These are phyloP conservation scores for Cheilosia variabilis DNA, from an alignment of 2,888 invertebrate species.

Conservation along the genomic window DNA sequence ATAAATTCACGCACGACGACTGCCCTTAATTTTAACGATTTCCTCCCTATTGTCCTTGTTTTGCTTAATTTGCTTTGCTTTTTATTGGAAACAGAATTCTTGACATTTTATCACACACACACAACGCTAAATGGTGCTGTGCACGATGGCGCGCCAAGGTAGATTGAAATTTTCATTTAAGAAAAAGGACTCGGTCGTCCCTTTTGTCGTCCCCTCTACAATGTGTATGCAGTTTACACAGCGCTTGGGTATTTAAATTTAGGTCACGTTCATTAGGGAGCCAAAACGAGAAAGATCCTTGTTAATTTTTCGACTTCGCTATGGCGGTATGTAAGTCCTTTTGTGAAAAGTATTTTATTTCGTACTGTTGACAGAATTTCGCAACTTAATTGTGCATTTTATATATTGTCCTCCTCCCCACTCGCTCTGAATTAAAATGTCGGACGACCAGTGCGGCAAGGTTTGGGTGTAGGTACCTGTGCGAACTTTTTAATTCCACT, in stretches of 20 bases:
- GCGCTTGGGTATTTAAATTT: constrained; percentile 42
- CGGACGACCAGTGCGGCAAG: background rate
- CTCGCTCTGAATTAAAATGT: background rate
- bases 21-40: constrained; percentile 51
- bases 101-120: constrained; percentile 56
- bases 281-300: constrained; percentile 40
- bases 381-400: constrained; percentile 25
- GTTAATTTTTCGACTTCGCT: constrained; percentile 41
- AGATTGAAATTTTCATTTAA: constrained; percentile 55
- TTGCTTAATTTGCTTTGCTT: constrained; percentile 78
- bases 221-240: constrained; percentile 17
- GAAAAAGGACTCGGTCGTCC: constrained; percentile 4
- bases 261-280: constrained; percentile 67
- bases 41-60: constrained; percentile 42
- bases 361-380: constrained; percentile 21
- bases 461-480: background rate
- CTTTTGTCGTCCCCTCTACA: background rate
- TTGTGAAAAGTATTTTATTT: constrained; percentile 9
- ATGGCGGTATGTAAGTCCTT: constrained; percentile 4
- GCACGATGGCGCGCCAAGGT: constrained; percentile 16
- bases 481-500: constrained; percentile 45
- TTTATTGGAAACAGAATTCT: constrained; percentile 77
- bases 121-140: constrained; percentile 35
- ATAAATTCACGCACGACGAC: constrained; percentile 25
- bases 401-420: constrained; percentile 2